Percentiles rank a stretch among this genome's conserved stretches.
Evolutionary conservation across 1,140 invertebrate genomes (phyloP).

Genomic region (Monomorium pharaonis): DNA sequence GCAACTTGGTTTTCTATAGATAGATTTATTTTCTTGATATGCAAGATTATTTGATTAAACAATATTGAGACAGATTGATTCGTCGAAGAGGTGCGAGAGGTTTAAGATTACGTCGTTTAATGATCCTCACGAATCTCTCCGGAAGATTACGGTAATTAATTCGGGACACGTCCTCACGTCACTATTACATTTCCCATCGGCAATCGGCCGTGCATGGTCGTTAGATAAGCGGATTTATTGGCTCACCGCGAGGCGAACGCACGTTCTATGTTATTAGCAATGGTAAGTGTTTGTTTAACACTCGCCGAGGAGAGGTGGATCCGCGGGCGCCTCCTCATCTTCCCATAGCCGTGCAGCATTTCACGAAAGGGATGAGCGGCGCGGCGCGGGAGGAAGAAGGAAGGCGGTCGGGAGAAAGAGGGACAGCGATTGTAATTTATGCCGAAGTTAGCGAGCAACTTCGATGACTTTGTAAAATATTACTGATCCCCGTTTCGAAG

Average conservation of each 20-base stretch:
- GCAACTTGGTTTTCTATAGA: constrained; percentile 1
- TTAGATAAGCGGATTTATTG: constrained; percentile 69
- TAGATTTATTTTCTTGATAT: not conserved
- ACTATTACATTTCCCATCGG: constrained; percentile 32
- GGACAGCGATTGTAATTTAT: constrained; percentile 78
- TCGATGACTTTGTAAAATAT: constrained; percentile 84
- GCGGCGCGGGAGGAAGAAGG: not conserved
- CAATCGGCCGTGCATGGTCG: constrained; percentile 44
- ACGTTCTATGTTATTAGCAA: constrained; percentile 72
- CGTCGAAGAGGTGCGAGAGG: constrained; percentile 9
- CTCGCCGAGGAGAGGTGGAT: constrained; percentile 60
- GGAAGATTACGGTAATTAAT: constrained; percentile 45
- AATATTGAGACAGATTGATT: constrained; percentile 10
- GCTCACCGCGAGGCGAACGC: constrained; percentile 56
- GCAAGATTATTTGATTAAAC: not conserved
- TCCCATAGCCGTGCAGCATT: constrained; percentile 31
- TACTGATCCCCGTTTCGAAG: constrained; percentile 79
- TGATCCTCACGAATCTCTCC: constrained; percentile 20
- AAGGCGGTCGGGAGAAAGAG: not conserved
- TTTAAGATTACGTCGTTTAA: constrained; percentile 33
- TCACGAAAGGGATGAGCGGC: constrained; percentile 52
- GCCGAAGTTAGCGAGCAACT: constrained; percentile 81
- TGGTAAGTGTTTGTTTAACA: constrained; percentile 77
- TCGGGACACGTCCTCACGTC: constrained; percentile 5
- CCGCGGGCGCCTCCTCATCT: constrained; percentile 53